These are phyloP conservation scores for Palaemon carinicauda DNA, from an alignment of 1,140 invertebrate genomes.

Conservation along the genomic window DNA sequence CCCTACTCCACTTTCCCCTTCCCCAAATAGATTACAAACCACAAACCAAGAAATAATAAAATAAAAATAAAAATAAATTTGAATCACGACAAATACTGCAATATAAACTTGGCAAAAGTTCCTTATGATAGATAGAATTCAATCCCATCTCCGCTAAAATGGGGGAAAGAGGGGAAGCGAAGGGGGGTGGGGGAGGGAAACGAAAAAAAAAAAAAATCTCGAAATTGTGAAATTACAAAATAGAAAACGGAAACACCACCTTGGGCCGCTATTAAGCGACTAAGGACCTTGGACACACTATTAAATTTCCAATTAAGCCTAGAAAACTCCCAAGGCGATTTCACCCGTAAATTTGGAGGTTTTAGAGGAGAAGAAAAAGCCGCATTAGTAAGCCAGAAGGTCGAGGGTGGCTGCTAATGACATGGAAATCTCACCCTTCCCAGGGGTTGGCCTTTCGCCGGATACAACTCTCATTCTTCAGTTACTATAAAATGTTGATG, in stretches of 20 bases:
- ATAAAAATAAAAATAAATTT: no score
- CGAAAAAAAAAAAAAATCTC: background rate
- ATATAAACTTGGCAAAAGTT: no score
- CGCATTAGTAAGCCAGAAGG: constrained; percentile 21
- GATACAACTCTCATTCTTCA: constrained; percentile 32
- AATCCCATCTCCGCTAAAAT: background rate
- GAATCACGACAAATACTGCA: no score
- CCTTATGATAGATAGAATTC: no score
- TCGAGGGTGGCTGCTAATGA: background rate
- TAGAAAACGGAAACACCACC: constrained; percentile 32
- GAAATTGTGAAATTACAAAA: constrained; percentile 26
- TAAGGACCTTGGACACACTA: constrained; percentile 56
- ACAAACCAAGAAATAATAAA: no score
- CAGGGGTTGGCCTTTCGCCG: background rate
- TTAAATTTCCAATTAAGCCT: constrained; percentile 56
- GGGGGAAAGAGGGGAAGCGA: background rate
- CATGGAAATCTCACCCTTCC: constrained; percentile 11
- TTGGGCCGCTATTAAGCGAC: constrained; percentile 53
- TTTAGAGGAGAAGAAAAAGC: constrained; percentile 43
- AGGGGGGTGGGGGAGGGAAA: background rate
- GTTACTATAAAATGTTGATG: constrained; percentile 58
- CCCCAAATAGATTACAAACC: no score
- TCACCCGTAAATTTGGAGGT: constrained; percentile 56
- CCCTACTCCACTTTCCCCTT: no score
- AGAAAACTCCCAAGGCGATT: constrained; percentile 57